Evolutionary conservation across 1,140 invertebrate genomes (phyloP).

Genomic region (Maniola jurtina): DNA sequence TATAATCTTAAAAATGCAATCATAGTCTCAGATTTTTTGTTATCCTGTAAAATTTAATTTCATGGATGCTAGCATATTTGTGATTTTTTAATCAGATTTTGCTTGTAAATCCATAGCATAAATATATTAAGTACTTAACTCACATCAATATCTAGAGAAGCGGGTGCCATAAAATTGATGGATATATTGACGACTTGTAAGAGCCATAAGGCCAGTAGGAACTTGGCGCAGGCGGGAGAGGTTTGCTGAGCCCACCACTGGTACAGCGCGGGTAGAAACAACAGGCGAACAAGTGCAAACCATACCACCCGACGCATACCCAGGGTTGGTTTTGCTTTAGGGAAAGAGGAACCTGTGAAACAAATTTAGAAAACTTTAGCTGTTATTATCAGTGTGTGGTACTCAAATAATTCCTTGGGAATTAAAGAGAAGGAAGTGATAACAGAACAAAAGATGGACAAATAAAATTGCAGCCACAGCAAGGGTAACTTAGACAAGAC

Average conservation of each 20-base stretch:
- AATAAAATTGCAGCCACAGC: too few species aligned
- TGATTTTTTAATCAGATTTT: not conserved
- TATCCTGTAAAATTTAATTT: too few species aligned
- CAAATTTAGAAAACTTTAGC: not conserved
- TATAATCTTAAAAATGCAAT: too few species aligned
- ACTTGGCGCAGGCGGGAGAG: constrained; percentile 84
- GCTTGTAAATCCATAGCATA: not conserved
- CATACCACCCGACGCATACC: constrained; percentile 89
- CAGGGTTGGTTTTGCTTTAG: constrained; percentile 95
- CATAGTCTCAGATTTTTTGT: too few species aligned
- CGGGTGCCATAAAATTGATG: constrained; percentile 65
- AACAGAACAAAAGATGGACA: too few species aligned
- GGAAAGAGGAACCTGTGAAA: constrained; percentile 92
- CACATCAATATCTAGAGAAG: constrained; percentile 55
- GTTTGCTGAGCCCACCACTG: constrained; percentile 95
- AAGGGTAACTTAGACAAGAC: too few species aligned
- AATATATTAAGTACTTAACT: constrained; percentile 33
- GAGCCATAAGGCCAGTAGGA: constrained; percentile 87
- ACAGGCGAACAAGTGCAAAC: constrained; percentile 86
- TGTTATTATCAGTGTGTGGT: too few species aligned
- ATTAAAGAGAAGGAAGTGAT: too few species aligned
- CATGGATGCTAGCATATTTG: not conserved
- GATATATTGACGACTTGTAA: constrained; percentile 85
- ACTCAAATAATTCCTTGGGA: too few species aligned
- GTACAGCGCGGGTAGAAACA: constrained; percentile 90